Percentiles rank a stretch among this genome's conserved stretches.
Evolutionary conservation across 2,888 invertebrate genomes (phyloP).

Genomic region (Cryptus viduatorius): DNA sequence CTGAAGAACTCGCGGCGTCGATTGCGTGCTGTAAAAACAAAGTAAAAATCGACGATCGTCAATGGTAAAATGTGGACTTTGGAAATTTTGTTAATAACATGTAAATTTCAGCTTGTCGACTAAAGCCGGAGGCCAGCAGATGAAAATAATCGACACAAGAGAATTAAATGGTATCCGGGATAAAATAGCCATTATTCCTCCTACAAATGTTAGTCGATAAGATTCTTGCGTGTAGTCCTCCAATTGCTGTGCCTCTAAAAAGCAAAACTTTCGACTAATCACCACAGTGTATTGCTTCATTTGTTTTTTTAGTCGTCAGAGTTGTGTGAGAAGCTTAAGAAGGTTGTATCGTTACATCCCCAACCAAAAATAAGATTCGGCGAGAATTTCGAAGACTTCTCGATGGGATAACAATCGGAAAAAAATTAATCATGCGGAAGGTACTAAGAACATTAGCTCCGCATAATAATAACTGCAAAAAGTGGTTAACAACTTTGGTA

Average conservation of each 20-base stretch:
- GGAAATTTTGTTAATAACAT: background rate
- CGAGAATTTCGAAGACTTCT: too few relatives aligned
- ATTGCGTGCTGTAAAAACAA: constrained; percentile 79
- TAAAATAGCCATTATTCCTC: background rate
- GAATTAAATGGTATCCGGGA: background rate
- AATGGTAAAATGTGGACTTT: background rate
- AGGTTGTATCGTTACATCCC: too few relatives aligned
- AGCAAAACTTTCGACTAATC: constrained; percentile 15
- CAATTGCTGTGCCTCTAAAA: constrained; percentile 3
- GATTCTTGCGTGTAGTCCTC: background rate
- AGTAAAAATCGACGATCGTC: background rate
- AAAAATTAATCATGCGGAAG: too few relatives aligned
- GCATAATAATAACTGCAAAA: too few relatives aligned
- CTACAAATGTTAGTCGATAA: constrained; percentile 4
- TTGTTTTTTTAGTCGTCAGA: background rate
- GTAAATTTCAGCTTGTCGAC: constrained; percentile 10
- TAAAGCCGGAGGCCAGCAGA: background rate
- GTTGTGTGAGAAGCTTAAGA: background rate
- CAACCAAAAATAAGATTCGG: too few relatives aligned
- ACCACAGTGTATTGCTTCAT: constrained; percentile 1
- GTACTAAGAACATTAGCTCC: too few relatives aligned
- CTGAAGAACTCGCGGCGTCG: constrained; percentile 80
- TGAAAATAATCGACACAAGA: background rate
- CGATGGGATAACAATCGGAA: too few relatives aligned
- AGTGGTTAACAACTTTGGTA: too few relatives aligned